Conservation (phyloP, 2,113 vertebrate genomes). For the Chloebia gouldiae region DNA sequence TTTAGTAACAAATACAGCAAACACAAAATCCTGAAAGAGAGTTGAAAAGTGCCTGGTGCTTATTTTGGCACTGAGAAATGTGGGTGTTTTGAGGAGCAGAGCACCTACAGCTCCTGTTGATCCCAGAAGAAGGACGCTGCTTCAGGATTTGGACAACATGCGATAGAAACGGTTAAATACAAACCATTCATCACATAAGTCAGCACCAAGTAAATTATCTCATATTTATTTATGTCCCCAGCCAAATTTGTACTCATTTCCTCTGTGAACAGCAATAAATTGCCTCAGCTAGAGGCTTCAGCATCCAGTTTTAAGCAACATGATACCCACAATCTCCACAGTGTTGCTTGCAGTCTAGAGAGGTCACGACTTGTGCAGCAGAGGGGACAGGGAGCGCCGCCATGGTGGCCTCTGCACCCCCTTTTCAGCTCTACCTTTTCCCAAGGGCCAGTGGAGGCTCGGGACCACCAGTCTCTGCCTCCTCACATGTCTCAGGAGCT, state of each 20-base stretch:
- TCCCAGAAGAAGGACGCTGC: neutral
- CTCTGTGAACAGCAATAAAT: slow-evolving; percentile 21
- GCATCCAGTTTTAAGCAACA: neutral
- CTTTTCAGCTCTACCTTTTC: neutral
- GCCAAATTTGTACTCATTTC: slow-evolving; percentile 37
- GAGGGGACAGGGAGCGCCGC: rapidly evolving
- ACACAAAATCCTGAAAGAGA: neutral
- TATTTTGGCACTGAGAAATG: neutral
- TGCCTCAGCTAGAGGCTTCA: neutral
- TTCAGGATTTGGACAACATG: neutral
- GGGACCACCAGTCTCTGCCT: neutral
- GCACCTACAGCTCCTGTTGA: neutral
- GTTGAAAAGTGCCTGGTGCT: neutral
- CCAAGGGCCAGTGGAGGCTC: neutral
- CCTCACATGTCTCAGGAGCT: neutral
- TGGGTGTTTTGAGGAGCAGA: neutral
- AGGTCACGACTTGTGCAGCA: neutral
- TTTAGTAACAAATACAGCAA: neutral
- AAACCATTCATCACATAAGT: neutral
- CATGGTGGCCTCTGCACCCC: rapidly evolving
- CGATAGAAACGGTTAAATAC: neutral
- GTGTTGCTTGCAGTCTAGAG: neutral
- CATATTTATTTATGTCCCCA: slow-evolving; percentile 24
- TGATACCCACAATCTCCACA: neutral
- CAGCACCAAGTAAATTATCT: slow-evolving; percentile 24